Percentiles rank a stretch among this genome's conserved stretches.
These are phyloP conservation scores for Lamellibrachia columna DNA, from an alignment of 2,888 invertebrate genomes.

Conservation along the genomic window DNA sequence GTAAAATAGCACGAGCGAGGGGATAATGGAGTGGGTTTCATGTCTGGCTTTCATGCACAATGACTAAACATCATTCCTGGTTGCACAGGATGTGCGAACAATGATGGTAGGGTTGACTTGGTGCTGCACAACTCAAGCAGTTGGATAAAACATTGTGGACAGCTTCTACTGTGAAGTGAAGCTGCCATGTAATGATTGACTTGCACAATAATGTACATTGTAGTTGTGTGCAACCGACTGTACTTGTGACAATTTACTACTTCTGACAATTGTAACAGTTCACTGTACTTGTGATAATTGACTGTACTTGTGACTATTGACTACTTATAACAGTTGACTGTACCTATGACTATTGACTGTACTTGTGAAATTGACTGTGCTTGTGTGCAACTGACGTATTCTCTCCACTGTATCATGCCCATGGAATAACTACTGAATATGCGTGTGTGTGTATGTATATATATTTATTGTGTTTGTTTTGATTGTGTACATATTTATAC, in stretches of 20 bases:
- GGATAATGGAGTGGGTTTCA: neutral
- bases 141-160: neutral
- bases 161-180: neutral
- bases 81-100: neutral
- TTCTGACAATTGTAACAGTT: too few species aligned
- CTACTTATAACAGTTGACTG: neutral
- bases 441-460: neutral
- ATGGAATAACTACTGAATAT: neutral
- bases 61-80: neutral
- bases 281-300: neutral
- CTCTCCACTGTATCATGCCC: neutral
- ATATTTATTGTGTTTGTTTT: neutral
- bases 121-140: neutral
- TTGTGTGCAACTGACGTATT: neutral
- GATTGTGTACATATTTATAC: slow-evolving; percentile 5
- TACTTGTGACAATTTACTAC: neutral
- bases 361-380: neutral
- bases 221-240: neutral
- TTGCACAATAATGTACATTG: neutral
- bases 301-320: neutral
- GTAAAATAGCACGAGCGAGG: neutral
- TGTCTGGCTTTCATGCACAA: neutral
- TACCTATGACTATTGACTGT: neutral
- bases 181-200: neutral
- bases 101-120: neutral